Conservation (phyloP, 2,888 invertebrate species). For the Melitaea athalia region DNA sequence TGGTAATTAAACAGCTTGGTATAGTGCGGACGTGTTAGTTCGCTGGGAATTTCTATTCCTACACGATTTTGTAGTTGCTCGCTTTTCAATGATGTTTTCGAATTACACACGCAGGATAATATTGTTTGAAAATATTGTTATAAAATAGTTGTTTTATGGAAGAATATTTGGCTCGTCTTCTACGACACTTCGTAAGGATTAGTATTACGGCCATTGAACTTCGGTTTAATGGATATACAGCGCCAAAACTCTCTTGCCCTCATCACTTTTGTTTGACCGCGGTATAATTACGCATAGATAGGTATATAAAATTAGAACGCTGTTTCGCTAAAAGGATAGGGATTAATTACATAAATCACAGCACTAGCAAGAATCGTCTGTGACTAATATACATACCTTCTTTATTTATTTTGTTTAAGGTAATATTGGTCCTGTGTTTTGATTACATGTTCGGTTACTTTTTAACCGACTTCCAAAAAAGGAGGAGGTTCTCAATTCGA, state of each 20-base stretch:
- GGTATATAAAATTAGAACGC: not conserved
- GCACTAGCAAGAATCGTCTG: not conserved
- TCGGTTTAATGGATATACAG: not conserved
- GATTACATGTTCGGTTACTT: not conserved
- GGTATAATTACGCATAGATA: too few relatives aligned
- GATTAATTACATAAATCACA: too few relatives aligned
- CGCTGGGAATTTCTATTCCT: constrained; percentile 50
- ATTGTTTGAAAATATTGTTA: constrained; percentile 38
- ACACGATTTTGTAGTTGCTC: constrained; percentile 48
- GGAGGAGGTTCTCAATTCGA: too few relatives aligned
- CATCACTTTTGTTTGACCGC: not conserved
- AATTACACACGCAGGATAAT: constrained; percentile 34
- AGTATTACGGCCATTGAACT: not conserved
- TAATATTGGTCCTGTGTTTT: constrained; percentile 1
- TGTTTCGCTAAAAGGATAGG: not conserved
- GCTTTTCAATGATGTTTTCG: constrained; percentile 28
- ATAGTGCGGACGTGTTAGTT: constrained; percentile 53
- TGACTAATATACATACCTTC: not conserved
- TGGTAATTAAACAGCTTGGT: constrained; percentile 76
- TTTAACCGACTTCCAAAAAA: too few relatives aligned
- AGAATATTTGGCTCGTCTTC: constrained; percentile 2
- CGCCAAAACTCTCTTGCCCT: not conserved
- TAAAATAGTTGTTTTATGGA: not conserved
- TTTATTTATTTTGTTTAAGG: too few relatives aligned
- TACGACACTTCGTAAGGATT: not conserved